Conservation (phyloP, 2,888 invertebrate genomes). For the Tinea semifulvella region DNA sequence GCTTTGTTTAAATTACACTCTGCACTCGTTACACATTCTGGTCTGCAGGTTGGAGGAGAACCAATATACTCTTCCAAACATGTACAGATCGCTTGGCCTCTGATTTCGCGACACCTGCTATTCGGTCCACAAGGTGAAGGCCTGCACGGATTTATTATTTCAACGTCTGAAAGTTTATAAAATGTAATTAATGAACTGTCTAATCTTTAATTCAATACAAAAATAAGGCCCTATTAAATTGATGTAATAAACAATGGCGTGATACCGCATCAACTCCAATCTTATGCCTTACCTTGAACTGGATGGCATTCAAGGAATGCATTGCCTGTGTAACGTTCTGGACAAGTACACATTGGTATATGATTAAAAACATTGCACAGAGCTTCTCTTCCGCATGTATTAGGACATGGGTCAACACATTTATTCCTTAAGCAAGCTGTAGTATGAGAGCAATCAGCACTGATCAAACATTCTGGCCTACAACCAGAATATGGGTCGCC, state of each 20-base stretch:
- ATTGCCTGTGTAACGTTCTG: conserved; percentile 71
- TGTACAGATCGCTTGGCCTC: conserved; percentile 75
- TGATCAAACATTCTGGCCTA: conserved; percentile 82
- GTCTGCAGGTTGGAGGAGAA: conserved; percentile 76
- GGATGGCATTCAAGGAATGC: conserved; percentile 72
- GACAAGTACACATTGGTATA: conserved; percentile 68
- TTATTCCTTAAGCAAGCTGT: conserved; percentile 77
- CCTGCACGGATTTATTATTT: conserved; percentile 68
- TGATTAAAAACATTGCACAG: conserved; percentile 75
- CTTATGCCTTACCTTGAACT: conserved; percentile 37
- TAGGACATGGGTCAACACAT: conserved; percentile 80
- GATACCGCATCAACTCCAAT: not conserved
- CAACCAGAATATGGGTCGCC: conserved; percentile 83
- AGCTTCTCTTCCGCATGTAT: conserved; percentile 79
- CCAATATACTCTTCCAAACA: conserved; percentile 74
- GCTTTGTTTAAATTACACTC: conserved; percentile 74
- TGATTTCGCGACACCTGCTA: conserved; percentile 72
- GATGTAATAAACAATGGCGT: not conserved
- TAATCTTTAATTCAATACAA: not conserved
- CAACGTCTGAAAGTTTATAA: conserved; percentile 21
- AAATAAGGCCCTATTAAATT: not conserved
- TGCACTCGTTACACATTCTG: conserved; percentile 74
- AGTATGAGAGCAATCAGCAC: conserved; percentile 74
- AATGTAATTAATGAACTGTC: no score
- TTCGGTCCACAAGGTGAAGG: conserved; percentile 79